Conservation (phyloP, 2,888 invertebrate species). For the Dasypolia templi region DNA sequence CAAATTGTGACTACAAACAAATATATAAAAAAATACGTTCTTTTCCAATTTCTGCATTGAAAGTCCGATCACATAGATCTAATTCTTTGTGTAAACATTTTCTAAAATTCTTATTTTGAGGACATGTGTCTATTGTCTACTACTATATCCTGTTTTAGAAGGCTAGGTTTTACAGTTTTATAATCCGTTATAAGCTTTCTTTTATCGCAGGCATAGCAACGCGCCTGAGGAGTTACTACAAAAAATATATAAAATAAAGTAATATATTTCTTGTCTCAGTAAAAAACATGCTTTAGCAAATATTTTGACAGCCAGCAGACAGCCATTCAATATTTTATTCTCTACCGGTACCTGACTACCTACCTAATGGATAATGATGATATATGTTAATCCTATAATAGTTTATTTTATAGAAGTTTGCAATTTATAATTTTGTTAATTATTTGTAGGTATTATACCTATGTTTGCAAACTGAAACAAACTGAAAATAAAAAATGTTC, state of each 20-base stretch:
- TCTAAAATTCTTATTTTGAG: constrained; percentile 40
- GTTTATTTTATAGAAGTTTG: neutral
- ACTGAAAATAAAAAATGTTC: too few species aligned
- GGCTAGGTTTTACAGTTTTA: constrained; percentile 23
- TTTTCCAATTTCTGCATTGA: constrained; percentile 18
- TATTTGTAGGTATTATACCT: neutral
- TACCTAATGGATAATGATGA: neutral
- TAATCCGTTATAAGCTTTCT: constrained; percentile 48
- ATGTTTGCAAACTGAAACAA: too few species aligned
- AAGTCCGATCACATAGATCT: constrained; percentile 23
- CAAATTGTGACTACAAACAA: neutral
- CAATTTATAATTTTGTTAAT: neutral
- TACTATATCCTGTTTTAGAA: constrained; percentile 20
- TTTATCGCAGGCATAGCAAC: constrained; percentile 3
- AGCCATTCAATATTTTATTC: neutral
- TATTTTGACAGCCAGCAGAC: too few species aligned
- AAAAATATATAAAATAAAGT: too few species aligned
- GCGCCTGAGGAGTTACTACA: neutral
- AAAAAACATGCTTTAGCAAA: neutral
- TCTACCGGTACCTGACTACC: neutral
- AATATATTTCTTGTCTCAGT: neutral
- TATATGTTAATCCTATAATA: neutral
- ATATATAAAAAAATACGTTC: neutral
- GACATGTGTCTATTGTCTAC: constrained; percentile 30
- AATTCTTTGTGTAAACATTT: constrained; percentile 43